phyloP scores from a whole-genome alignment of 2,888 invertebrate species.

The Eupeodes luniger region DNA sequence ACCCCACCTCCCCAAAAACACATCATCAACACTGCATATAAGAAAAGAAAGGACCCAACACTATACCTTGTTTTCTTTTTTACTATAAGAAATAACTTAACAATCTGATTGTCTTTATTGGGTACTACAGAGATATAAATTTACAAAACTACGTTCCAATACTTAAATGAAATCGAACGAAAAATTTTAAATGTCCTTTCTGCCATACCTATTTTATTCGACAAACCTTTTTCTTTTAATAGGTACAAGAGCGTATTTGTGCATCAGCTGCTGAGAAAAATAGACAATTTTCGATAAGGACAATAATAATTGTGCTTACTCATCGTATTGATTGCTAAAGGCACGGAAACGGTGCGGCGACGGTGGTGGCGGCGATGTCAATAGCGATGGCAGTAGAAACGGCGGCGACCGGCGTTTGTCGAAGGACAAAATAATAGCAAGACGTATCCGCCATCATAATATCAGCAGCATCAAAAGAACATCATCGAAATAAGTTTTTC shows the following conservation, averaged over 20 bases:
- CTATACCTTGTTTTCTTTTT: not conserved
- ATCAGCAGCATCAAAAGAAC: conserved; percentile 56
- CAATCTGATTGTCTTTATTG: conserved; percentile 52
- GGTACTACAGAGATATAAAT: conserved; percentile 26
- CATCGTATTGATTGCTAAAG: conserved; percentile 68
- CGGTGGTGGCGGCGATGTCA: too few species aligned
- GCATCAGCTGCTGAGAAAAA: conserved; percentile 1
- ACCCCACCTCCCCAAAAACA: not conserved
- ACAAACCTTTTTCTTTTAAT: not conserved
- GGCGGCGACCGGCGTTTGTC: not conserved
- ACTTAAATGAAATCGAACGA: conserved; percentile 46
- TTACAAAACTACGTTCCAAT: conserved; percentile 34
- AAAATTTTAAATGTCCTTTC: conserved; percentile 55
- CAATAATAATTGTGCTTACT: conserved; percentile 67
- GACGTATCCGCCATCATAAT: not conserved
- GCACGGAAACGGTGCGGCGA: too few species aligned
- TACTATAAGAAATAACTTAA: conserved; percentile 51
- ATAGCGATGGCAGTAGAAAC: too few species aligned
- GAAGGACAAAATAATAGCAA: conserved; percentile 19
- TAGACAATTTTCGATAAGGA: conserved; percentile 67
- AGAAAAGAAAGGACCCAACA: conserved; percentile 23
- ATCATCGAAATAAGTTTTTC: conserved; percentile 60
- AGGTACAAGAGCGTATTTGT: not conserved
- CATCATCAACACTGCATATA: conserved; percentile 46
- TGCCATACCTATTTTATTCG: not conserved